Conservation (phyloP, 2,797 vertebrate genomes). For the Pristis pectinata region DNA sequence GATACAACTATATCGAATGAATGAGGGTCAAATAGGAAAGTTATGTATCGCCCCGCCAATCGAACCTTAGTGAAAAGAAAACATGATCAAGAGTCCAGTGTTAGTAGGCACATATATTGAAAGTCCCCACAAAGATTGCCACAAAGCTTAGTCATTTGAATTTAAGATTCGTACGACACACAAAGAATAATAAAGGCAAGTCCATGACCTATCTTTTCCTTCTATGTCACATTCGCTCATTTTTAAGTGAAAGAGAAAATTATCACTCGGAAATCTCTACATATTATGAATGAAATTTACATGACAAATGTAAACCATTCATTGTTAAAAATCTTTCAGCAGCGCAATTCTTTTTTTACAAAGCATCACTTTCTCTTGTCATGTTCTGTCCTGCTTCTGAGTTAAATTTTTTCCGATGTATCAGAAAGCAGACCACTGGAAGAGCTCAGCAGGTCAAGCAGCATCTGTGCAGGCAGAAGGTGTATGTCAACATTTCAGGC, state of each 20-base stretch:
- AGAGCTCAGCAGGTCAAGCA: not conserved
- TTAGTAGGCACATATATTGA: not conserved
- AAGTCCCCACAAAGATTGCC: not conserved
- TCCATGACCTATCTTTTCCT: not conserved
- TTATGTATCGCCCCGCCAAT: slow-evolving; percentile 70
- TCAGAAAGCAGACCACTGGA: not conserved
- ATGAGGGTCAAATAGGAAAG: slow-evolving; percentile 73
- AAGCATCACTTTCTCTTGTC: not conserved
- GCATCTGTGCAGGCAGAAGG: not conserved
- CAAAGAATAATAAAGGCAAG: not conserved
- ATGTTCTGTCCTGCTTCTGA: not conserved
- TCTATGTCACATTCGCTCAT: not conserved
- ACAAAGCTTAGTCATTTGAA: not conserved
- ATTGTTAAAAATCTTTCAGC: not conserved
- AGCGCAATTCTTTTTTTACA: not conserved
- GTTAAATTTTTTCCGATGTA: not conserved
- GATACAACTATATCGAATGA: slow-evolving; percentile 66
- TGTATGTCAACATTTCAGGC: too few relatives aligned
- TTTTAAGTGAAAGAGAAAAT: not conserved
- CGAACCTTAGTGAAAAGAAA: slow-evolving; percentile 61
- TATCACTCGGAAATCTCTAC: not conserved
- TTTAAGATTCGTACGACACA: not conserved
- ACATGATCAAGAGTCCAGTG: not conserved
- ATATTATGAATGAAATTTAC: not conserved
- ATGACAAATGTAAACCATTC: not conserved